phyloP scores from a whole-genome alignment of 2,888 invertebrate genomes.

The Pterostichus niger region DNA sequence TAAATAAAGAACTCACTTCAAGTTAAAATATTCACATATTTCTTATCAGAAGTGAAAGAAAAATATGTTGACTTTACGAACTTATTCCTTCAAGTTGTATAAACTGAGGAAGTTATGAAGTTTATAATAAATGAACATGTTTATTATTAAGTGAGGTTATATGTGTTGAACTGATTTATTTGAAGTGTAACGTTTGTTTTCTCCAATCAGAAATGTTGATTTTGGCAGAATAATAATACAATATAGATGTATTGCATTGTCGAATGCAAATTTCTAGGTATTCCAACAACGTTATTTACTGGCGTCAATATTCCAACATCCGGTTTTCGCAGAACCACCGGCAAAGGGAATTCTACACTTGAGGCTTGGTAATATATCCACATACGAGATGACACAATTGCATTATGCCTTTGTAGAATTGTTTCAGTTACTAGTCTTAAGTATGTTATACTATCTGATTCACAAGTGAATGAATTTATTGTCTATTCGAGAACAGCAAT shows the following conservation, averaged over 20 bases:
- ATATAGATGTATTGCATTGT: not conserved
- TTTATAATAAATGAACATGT: not conserved
- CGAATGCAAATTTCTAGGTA: constrained; percentile 28
- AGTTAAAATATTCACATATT: not conserved
- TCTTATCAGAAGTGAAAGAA: not conserved
- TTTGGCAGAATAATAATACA: constrained; percentile 15
- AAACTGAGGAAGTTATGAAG: not conserved
- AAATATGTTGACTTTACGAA: not conserved
- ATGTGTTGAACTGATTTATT: not conserved
- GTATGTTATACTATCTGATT: too few species aligned
- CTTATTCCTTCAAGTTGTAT: not conserved
- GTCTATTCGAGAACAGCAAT: too few species aligned
- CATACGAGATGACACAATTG: too few species aligned
- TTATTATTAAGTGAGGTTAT: not conserved
- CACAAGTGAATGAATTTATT: too few species aligned
- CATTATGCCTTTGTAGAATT: not conserved
- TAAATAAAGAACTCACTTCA: constrained; percentile 3
- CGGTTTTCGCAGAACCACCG: not conserved
- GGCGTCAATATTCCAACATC: constrained; percentile 5
- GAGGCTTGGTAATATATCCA: not conserved
- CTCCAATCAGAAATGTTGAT: not conserved
- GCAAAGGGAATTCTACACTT: constrained; percentile 11
- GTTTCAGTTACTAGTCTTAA: not conserved
- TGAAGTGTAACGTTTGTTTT: not conserved
- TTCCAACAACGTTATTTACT: not conserved